Evolutionary conservation across 2,888 invertebrate genomes (phyloP).

Genomic region (Eledone cirrhosa): DNA sequence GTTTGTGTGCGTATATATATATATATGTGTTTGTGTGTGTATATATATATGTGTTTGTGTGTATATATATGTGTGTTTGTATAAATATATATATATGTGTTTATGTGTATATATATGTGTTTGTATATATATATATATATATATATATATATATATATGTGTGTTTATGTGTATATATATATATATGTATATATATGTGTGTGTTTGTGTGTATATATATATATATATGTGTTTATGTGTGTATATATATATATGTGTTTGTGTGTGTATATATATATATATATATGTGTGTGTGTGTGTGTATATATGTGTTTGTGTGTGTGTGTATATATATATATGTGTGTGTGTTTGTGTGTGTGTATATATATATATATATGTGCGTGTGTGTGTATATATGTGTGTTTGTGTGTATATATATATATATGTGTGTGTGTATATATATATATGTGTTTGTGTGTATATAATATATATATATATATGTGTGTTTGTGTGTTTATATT

Average conservation of each 20-base stretch:
- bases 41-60: too few relatives aligned
- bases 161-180: background rate
- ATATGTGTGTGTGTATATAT: too few relatives aligned
- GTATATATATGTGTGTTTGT: background rate
- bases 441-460: too few relatives aligned
- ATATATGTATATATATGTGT: background rate
- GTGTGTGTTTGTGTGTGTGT: too few relatives aligned
- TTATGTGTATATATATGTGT: background rate
- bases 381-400: too few relatives aligned
- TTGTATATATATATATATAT: constrained; percentile 2
- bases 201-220: background rate
- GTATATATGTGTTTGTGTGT: background rate
- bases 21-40: too few relatives aligned
- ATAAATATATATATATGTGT: background rate
- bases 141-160: background rate
- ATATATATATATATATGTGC: too few relatives aligned
- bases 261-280: background rate
- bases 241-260: constrained; percentile 18
- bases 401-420: too few relatives aligned
- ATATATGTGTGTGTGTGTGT: background rate
- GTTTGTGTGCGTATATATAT: too few relatives aligned
- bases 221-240: background rate
- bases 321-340: too few relatives aligned
- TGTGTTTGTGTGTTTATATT: too few relatives aligned
- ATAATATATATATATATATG: too few relatives aligned